Conservation (phyloP, 2,888 invertebrate species). For the Athalia cordata region DNA sequence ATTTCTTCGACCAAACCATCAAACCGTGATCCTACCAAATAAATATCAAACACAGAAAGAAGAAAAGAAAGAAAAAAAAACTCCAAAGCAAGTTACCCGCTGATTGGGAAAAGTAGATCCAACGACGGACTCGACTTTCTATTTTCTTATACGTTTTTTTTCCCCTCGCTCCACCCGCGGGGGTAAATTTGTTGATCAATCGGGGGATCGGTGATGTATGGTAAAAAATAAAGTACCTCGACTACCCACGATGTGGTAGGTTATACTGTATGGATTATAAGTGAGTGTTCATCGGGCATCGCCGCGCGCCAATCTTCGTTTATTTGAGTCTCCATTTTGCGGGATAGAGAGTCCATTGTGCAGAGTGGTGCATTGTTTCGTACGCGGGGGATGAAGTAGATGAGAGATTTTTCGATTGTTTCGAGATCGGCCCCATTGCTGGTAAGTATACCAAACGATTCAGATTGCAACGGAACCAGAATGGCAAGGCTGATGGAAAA, state of each 20-base stretch:
- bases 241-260: no score
- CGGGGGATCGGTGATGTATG: not conserved
- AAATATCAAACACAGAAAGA: not conserved
- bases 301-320: not conserved
- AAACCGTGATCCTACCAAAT: no score
- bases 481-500: slow-evolving; percentile 11
- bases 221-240: no score
- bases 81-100: not conserved
- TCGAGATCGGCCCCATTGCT: slow-evolving; percentile 16
- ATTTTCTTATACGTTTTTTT: no score
- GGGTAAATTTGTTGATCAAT: not conserved
- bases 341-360: slow-evolving; percentile 13
- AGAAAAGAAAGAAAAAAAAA: not conserved
- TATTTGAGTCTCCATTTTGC: slow-evolving; percentile 4
- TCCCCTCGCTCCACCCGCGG: not conserved
- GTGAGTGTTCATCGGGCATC: not conserved
- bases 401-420: slow-evolving; percentile 38
- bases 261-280: no score
- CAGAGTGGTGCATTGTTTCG: slow-evolving; percentile 19
- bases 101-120: no score
- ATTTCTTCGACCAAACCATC: no score
- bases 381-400: slow-evolving; percentile 5
- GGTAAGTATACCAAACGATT: slow-evolving; percentile 7
- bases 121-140: no score
- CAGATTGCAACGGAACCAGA: slow-evolving; percentile 3